Percentiles rank a stretch among this genome's conserved stretches.
phyloP scores from a whole-genome alignment of 2,113 vertebrate genomes.

The Thamnaconus septentrionalis region DNA sequence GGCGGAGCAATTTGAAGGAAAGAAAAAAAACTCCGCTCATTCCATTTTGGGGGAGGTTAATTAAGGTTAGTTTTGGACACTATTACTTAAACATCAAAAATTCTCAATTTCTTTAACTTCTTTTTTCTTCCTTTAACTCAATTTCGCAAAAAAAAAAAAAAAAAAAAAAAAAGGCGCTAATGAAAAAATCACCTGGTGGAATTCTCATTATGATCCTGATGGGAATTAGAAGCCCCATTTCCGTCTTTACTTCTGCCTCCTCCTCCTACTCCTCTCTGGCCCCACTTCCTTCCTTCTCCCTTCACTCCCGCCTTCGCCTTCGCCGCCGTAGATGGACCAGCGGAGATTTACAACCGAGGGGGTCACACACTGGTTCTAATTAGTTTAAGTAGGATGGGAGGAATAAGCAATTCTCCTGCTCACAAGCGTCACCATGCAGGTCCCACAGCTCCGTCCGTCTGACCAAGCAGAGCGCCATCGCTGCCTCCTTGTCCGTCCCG shows the following conservation, averaged over 20 bases:
- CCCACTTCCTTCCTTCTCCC: conserved; percentile 6
- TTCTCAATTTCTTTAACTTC: conserved; percentile 19
- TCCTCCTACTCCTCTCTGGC: conserved; percentile 1
- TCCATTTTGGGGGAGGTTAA: conserved; percentile 17
- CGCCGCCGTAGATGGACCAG: conserved; percentile 47
- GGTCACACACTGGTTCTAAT: conserved; percentile 72
- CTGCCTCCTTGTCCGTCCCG: conserved; percentile 22
- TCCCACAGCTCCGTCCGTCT: conserved; percentile 52
- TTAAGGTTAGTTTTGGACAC: conserved; percentile 25
- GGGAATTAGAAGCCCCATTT: conserved; percentile 55
- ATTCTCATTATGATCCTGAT: conserved; percentile 43
- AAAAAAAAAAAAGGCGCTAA: too few relatives aligned
- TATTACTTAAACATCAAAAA: conserved; percentile 31
- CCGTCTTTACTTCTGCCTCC: neutral
- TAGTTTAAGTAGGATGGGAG: conserved; percentile 72
- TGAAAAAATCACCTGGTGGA: conserved; percentile 30
- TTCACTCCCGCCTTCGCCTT: conserved; percentile 12
- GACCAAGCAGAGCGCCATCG: conserved; percentile 32
- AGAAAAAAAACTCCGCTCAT: neutral
- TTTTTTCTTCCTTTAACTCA: conserved; percentile 24
- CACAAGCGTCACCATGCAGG: conserved; percentile 40
- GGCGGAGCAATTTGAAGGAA: conserved; percentile 16
- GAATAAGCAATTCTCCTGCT: conserved; percentile 53
- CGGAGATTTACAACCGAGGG: conserved; percentile 69
- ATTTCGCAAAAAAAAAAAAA: too few relatives aligned